Conservation (phyloP, 2,113 vertebrate genomes). For the Psephotus haematonotus region DNA sequence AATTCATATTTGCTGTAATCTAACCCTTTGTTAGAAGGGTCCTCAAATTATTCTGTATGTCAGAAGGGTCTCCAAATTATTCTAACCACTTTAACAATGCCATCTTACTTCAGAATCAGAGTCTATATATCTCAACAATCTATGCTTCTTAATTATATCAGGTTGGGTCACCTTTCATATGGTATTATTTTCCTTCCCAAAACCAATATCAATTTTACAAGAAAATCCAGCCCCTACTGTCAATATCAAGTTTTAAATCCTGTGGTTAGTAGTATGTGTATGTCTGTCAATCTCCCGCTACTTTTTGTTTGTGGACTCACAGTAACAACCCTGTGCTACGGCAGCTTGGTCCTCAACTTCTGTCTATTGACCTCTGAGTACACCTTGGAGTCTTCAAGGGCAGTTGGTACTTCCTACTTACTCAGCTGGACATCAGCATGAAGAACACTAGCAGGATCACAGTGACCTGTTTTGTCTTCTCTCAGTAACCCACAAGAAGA, state of each 20-base stretch:
- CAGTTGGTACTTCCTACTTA: background rate
- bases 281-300: background rate
- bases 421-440: background rate
- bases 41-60: background rate
- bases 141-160: background rate
- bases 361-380: background rate
- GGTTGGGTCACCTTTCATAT: background rate
- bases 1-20: background rate
- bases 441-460: background rate
- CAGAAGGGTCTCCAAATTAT: background rate
- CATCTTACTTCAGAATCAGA: background rate
- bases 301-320: background rate
- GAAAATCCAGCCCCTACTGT: background rate
- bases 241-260: background rate
- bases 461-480: background rate
- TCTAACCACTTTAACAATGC: background rate
- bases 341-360: background rate
- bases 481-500: background rate
- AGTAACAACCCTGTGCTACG: background rate
- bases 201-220: background rate
- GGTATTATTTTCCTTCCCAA: rapidly evolving
- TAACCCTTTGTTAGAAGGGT: background rate
- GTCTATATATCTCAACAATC: background rate
- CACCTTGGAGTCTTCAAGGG: background rate
- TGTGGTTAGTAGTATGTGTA: background rate